phyloP scores from a whole-genome alignment of 2,797 vertebrate genomes.

The Cuculus canorus region DNA sequence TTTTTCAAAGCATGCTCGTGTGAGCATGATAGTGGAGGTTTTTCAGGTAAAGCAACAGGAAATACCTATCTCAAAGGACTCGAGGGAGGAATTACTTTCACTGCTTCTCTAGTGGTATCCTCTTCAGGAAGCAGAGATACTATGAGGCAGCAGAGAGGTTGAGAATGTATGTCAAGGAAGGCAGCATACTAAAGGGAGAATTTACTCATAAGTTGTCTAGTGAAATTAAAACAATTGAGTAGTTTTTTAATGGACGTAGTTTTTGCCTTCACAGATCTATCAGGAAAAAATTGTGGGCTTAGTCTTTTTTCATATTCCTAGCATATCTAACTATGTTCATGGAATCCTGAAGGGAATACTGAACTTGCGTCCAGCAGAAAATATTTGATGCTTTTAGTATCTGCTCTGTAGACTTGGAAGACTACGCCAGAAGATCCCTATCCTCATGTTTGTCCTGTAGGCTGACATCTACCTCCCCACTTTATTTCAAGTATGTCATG shows the following conservation, averaged over 20 bases:
- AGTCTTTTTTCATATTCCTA: not conserved
- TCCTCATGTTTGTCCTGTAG: not conserved
- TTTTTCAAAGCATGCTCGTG: not conserved
- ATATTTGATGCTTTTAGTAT: not conserved
- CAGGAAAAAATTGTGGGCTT: not conserved
- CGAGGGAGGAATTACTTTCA: not conserved
- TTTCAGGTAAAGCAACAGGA: not conserved
- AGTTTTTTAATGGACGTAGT: not conserved
- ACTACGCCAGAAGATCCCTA: not conserved
- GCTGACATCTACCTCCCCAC: not conserved
- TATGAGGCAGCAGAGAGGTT: not conserved
- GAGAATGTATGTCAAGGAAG: not conserved
- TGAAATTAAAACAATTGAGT: not conserved
- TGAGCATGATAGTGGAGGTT: not conserved
- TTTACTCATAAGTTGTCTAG: not conserved
- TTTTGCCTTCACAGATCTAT: not conserved
- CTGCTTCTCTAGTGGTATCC: not conserved
- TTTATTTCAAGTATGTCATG: not conserved
- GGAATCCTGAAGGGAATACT: not conserved
- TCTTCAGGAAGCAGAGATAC: not conserved
- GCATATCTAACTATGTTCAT: not conserved
- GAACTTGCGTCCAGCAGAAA: not conserved
- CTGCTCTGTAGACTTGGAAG: not conserved
- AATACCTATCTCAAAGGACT: not conserved
- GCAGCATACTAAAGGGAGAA: not conserved